Evolutionary conservation across 2,888 invertebrate genomes (phyloP), one percentile per base, ranked within the genome.

Genomic region (Acleris sparsana): DNA sequence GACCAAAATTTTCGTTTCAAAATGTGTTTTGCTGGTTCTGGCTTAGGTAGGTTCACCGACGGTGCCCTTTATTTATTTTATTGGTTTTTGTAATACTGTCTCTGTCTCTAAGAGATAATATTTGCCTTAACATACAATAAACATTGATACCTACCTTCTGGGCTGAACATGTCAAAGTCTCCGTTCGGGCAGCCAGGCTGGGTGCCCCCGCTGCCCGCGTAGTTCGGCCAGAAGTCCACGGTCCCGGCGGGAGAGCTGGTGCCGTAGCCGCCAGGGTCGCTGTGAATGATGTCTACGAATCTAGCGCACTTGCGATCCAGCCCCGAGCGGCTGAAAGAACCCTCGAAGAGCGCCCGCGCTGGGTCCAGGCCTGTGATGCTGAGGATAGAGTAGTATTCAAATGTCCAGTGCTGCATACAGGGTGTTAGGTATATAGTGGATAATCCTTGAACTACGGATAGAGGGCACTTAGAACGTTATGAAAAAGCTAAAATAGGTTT

Each of bases 241-340:
- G 93, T 93, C 0, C 94, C 94, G 0, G 87, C 81, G 4, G 92
- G 81, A 0, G 78, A 73, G 22, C 88, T 92, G 22, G 90, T 92
- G 1, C 94, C 94, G 75, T 94, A 94, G 22, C 92, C 84, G 70
- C 94, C 93, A 11, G 94, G 93, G 79, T 95, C 95, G 4, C 94
- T 94, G 79, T 96, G 96, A 58, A 96, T 93, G 43, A 95, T 93
- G 83, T 95, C 94, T 53, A 94, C 94, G 69, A 94, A 94, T 59
- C 84, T 85, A 0, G 94, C 94, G 75, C 94, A 93, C 0, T 87
- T 87, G 16, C 90, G 86, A 71, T 87, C 93, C 20, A 94, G 72
- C 0, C 85, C 87, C 1, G 62, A 73, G 13, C 78, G 73, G 1
- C 82, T 72, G 9, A 88, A 78, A 0, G 83, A 74, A 49, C 94